Conservation (phyloP, 2,113 vertebrate species). For the Tupaia chinensis region DNA sequence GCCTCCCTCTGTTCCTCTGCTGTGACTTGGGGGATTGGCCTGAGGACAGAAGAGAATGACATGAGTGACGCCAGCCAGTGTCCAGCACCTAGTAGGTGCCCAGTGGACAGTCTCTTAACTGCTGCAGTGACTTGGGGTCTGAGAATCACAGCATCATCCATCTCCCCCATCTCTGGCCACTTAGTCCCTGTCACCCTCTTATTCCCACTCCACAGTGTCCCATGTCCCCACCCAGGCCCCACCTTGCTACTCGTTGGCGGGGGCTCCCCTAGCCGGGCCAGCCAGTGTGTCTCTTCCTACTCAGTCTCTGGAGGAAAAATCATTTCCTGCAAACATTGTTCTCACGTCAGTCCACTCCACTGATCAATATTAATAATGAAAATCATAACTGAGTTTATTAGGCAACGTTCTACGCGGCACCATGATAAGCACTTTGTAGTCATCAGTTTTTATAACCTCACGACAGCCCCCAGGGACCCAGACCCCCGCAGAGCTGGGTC, state of each 20-base stretch:
- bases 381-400: background rate
- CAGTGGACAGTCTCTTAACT: too few relatives aligned
- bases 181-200: background rate
- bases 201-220: fast-evolving
- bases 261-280: background rate
- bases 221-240: fast-evolving
- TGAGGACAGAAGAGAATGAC: too few relatives aligned
- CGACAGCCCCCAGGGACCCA: too few relatives aligned
- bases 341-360: background rate
- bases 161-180: too few relatives aligned
- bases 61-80: too few relatives aligned
- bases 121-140: too few relatives aligned
- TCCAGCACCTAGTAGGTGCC: too few relatives aligned
- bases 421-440: background rate
- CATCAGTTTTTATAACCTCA: background rate
- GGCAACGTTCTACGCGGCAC: fast-evolving
- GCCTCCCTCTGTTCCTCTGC: too few relatives aligned
- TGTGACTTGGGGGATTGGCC: too few relatives aligned
- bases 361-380: background rate
- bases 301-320: background rate
- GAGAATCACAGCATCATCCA: too few relatives aligned
- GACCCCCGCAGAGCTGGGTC: fast-evolving
- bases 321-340: background rate
- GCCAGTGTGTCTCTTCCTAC: background rate
- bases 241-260: fast-evolving